Evolutionary conservation across 2,888 invertebrate species (phyloP).

Genomic region (Chrysolina haemoptera): DNA sequence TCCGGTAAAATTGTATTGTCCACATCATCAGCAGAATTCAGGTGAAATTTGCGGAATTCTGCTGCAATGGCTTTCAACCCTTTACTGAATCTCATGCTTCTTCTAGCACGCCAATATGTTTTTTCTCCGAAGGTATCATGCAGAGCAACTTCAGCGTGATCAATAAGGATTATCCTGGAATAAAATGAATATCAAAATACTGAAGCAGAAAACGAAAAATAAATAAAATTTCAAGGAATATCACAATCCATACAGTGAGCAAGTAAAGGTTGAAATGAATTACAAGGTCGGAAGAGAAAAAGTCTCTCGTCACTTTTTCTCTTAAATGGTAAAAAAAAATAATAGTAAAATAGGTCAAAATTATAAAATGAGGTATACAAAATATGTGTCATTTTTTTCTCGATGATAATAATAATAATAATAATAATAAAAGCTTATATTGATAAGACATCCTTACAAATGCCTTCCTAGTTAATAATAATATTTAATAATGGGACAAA

Average conservation of each 20-base stretch:
- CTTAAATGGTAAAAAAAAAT: background rate
- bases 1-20: slow-evolving; percentile 75
- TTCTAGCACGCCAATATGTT: slow-evolving; percentile 87
- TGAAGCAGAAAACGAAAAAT: no score
- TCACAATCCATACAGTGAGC: no score
- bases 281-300: background rate
- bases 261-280: background rate
- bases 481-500: no score
- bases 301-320: no score
- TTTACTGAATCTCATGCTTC: slow-evolving; percentile 92
- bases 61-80: slow-evolving; percentile 79
- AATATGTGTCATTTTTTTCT: no score
- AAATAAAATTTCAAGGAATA: no score
- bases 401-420: no score
- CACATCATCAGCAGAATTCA: slow-evolving; percentile 76
- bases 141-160: slow-evolving; percentile 88
- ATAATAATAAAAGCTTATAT: no score
- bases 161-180: slow-evolving; percentile 76
- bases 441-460: no score
- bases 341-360: background rate
- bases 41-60: slow-evolving; percentile 75
- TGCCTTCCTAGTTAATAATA: no score
- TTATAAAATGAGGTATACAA: no score
- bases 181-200: background rate
- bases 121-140: slow-evolving; percentile 90